Base-by-base conservation (phyloP, 2,113 vertebrate species). In the Etia nguti region DNA sequence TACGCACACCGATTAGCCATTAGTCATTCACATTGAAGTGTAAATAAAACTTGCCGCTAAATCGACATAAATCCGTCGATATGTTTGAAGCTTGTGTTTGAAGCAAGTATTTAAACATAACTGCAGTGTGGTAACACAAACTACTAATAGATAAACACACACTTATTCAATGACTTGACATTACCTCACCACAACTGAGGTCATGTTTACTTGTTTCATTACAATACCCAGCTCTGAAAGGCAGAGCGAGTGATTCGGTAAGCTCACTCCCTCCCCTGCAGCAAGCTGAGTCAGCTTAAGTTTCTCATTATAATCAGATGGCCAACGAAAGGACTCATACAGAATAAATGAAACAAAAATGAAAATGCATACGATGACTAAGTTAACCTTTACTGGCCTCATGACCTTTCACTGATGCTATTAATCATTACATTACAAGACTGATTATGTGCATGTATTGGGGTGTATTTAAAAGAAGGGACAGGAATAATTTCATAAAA, bases 261-360 rank as follows among this genome's bases (percentile, higher is more conserved):
- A 88, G 26, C 82, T 8, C 38, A 1, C 57, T 15, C 7, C 52
- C 38, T 60, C 5, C 56, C 55, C n/a, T 3, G 60, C 77, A 75
- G 34, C 56, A 4, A 2, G 80, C 92, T 90, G 94, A 94, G 48
- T 95, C 92, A 93, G 94, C 92, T 52, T 1, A 77, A 90, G 81
- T 22, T 88, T 89, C 84, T 62, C 81, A 29, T 62, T 57, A 86
- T 73, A 85, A 57, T 48, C 59, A 89, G n/a, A 29, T 10, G n/a
- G 16, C 43, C 54, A n/a, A 60, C 41, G 70, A 80, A 85, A 80
- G 75, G 16, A 34, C 81, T 73, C 52, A 6, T 16, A 36, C 8
- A 9, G 43, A 20, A 62, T 48, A 79, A 89, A 90, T 5, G 34
- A 68, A 90, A 46, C 13, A 20, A 59, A 77, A 87, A 46, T 2